Evolutionary conservation across 2,888 invertebrate species (phyloP).

Genomic region (Zygothrica quintamaculata): DNA sequence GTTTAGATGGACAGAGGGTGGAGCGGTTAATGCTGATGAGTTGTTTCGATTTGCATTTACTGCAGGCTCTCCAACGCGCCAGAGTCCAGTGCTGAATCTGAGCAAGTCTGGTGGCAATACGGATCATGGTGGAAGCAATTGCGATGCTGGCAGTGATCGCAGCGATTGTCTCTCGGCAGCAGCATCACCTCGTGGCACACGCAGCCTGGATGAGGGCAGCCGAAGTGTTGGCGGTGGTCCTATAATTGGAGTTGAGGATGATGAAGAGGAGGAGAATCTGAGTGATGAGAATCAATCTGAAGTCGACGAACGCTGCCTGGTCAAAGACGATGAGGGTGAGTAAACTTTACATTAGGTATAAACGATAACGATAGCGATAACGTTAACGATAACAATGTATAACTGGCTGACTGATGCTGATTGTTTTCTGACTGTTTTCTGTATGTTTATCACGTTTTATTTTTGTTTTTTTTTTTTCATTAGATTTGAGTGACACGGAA

Average conservation of each 20-base stretch:
- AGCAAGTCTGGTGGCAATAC: conserved; percentile 92
- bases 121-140: conserved; percentile 89
- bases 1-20: background rate
- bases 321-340: conserved; percentile 86
- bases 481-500: conserved; percentile 83
- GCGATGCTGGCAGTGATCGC: conserved; percentile 87
- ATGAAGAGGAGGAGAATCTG: conserved; percentile 89
- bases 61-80: conserved; percentile 91
- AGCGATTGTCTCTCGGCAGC: conserved; percentile 86
- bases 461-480: conserved; percentile 17
- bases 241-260: conserved; percentile 80
- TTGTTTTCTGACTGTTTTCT: conserved; percentile 12
- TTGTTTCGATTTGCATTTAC: background rate
- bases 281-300: conserved; percentile 94
- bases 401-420: conserved; percentile 28
- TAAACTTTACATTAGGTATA: conserved; percentile 61
- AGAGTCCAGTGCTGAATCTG: conserved; percentile 96
- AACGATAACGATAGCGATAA: conserved; percentile 37
- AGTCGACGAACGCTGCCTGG: conserved; percentile 88
- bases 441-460: too few relatives aligned
- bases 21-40: background rate
- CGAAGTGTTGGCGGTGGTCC: conserved; percentile 71
- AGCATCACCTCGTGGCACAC: conserved; percentile 86
- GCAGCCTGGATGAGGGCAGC: conserved; percentile 76
- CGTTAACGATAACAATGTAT: conserved; percentile 31